Evolutionary conservation across 2,113 vertebrate genomes (phyloP).

Genomic region (Gobio gobio): DNA sequence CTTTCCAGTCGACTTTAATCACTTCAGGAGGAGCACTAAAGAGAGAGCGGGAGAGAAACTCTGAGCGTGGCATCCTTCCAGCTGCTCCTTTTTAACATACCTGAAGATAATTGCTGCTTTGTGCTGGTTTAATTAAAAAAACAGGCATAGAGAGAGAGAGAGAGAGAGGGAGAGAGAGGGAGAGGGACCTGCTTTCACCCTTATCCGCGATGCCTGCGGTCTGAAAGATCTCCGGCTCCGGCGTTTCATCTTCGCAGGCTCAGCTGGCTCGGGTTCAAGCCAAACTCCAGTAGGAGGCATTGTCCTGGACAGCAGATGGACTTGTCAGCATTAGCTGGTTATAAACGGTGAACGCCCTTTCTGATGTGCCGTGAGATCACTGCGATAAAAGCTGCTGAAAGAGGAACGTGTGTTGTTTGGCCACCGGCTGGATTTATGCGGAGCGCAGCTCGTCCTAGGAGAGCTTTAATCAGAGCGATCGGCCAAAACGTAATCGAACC

Average conservation of each 20-base stretch:
- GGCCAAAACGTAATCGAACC: not conserved
- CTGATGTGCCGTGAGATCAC: conserved; percentile 44
- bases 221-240: conserved; percentile 34
- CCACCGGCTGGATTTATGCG: not conserved
- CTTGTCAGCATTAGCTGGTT: conserved; percentile 51
- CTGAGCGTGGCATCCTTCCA: conserved; percentile 54
- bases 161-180: too few species aligned
- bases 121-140: conserved; percentile 47
- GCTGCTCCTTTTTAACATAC: conserved; percentile 40
- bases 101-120: conserved; percentile 62
- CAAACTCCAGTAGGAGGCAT: conserved; percentile 58
- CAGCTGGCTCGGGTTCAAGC: conserved; percentile 55
- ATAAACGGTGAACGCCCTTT: conserved; percentile 45
- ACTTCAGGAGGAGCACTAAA: conserved; percentile 4
- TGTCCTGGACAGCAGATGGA: conserved; percentile 48
- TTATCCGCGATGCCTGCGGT: conserved; percentile 36
- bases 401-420: conserved; percentile 39
- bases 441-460: conserved; percentile 4
- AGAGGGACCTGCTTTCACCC: conserved; percentile 24
- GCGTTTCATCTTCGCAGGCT: conserved; percentile 53
- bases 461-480: conserved; percentile 3
- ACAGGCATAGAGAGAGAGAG: not conserved
- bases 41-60: conserved; percentile 23
- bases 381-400: conserved; percentile 54
- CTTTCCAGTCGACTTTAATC: conserved; percentile 57